These are phyloP conservation scores for Poliocrania exsul DNA, from an alignment of 2,797 vertebrate species.

Conservation along the genomic window DNA sequence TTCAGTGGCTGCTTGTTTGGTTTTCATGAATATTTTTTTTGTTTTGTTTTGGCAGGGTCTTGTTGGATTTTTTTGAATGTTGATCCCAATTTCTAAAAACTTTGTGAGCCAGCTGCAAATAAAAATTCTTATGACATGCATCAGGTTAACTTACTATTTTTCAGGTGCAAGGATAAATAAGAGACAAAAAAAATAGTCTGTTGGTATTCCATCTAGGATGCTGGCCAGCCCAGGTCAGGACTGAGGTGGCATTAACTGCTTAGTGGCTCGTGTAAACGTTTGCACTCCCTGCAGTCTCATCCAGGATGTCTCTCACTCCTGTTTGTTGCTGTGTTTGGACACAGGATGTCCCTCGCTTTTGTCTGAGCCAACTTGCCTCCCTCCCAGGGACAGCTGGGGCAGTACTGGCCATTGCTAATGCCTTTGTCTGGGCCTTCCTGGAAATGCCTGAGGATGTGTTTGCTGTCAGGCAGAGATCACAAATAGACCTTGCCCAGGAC, in stretches of 20 bases:
- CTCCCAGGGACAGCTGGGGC: not conserved
- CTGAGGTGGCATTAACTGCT: not conserved
- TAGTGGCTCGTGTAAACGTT: not conserved
- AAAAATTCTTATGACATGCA: not conserved
- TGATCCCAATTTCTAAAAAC: not conserved
- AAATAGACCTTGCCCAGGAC: slow-evolving; percentile 41
- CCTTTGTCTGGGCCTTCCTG: slow-evolving; percentile 24
- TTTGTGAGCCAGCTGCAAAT: not conserved
- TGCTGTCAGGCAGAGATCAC: slow-evolving; percentile 27
- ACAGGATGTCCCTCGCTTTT: not conserved
- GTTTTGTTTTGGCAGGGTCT: not conserved
- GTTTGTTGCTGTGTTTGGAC: not conserved
- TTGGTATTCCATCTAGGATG: not conserved
- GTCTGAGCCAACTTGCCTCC: not conserved
- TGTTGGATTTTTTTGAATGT: not conserved
- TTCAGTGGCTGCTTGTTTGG: not conserved
- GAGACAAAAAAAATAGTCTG: not conserved
- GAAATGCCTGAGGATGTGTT: slow-evolving; percentile 10
- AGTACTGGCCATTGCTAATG: not conserved
- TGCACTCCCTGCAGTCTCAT: not conserved
- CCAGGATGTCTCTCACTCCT: not conserved
- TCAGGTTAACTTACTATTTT: not conserved
- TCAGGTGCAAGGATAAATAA: accelerated
- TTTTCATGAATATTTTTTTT: not conserved
- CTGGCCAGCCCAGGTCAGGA: not conserved